Base-by-base conservation (phyloP, 2,888 invertebrate genomes). In the Lasioglossum lativentre region DNA sequence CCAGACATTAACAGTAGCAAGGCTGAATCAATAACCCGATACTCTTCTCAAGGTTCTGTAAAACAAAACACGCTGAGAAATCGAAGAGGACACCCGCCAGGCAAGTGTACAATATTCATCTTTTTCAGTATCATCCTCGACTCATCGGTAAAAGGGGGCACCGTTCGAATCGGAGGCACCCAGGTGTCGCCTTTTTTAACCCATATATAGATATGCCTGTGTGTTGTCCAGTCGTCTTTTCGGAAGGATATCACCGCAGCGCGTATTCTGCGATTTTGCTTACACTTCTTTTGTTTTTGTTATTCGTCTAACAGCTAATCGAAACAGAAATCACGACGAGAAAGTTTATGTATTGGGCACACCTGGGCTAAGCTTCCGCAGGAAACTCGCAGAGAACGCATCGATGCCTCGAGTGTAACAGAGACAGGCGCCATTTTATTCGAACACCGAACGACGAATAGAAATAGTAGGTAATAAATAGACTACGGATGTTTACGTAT, bases 1-100 rank as follows among this genome's bases (percentile, higher is more conserved):
- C n/a, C 30, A 23, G 52, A 38, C 59, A 52, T 78, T 78, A 78
- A 73, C 78, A 45, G 74, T 68, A 10, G 63, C 84, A 75, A 85
- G 74, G 78, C 30, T 75, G 47, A 84, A 85, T 85, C 84, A 42
- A 85, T 85, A 85, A 85, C 75, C 78, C 85, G 27, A 85, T 85
- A 85, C 72, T 56, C 66, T 79, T 70, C 45, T 45, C 79, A 72
- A 56, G 40, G 45, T n/a, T 85, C 38, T 56, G 56, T 66, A 75
- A 78, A 78, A 73, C 74, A 72, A 70, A 73, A 76, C 66, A 47
- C 66, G 71, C 56, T 40, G 79, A 75, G 80, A 86, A 70, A 85
- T 88, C 74, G 79, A 88, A 88, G 85, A 87, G 82, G 73, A 75
- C 52, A 76, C 70, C 74, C 70, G 59, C 45, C 47, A 27, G 70